Percentiles rank a stretch among this genome's conserved stretches.
These are phyloP conservation scores for Pseudochromis fuscus DNA, from an alignment of 2,797 vertebrate genomes.

Conservation along the genomic window DNA sequence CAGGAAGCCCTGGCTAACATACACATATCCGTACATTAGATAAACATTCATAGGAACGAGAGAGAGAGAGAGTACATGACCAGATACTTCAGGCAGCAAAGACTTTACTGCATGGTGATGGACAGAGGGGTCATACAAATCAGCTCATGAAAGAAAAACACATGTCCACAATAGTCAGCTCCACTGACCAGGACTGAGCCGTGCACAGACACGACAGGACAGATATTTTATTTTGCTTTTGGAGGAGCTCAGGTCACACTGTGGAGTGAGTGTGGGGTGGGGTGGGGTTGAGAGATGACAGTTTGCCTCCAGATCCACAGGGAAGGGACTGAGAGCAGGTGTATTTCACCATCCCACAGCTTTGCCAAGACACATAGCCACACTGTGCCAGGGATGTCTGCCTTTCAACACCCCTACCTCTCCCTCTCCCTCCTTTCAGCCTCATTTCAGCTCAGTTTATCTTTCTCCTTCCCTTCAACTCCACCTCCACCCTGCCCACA, in stretches of 20 bases:
- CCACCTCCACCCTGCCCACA: neutral
- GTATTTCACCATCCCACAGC: conserved; percentile 52
- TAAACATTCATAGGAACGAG: too few species aligned
- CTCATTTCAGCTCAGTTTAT: neutral
- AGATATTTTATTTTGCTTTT: neutral
- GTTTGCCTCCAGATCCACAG: conserved; percentile 56
- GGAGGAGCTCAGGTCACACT: neutral
- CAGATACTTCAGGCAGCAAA: too few species aligned
- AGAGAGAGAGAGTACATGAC: too few species aligned
- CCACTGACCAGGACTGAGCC: neutral
- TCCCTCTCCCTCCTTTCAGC: conserved; percentile 23
- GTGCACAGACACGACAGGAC: neutral
- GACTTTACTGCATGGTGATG: neutral
- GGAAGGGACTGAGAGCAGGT: conserved; percentile 73
- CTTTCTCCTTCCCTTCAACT: neutral
- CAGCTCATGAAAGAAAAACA: neutral
- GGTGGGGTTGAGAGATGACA: conserved; percentile 48
- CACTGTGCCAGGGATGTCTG: conserved; percentile 56
- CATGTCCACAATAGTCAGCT: neutral
- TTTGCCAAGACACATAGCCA: conserved; percentile 58
- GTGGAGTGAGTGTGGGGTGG: neutral
- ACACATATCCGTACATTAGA: too few species aligned
- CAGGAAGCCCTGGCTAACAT: too few species aligned
- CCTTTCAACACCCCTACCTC: conserved; percentile 36
- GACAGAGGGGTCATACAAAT: neutral